Evolutionary conservation across 2,888 invertebrate genomes (phyloP).

Genomic region (Palloptera scutellata): DNA sequence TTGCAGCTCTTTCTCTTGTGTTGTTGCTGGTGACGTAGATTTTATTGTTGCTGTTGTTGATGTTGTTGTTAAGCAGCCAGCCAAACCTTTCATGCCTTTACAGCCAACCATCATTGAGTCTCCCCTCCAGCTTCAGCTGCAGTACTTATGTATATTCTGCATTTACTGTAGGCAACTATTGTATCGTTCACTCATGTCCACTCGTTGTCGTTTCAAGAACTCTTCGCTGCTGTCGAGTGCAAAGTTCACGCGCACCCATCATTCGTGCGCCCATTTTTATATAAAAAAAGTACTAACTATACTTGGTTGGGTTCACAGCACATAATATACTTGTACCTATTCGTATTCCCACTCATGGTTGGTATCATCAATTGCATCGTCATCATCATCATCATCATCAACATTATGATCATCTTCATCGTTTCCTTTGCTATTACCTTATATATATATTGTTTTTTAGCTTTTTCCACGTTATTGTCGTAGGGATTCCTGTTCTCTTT

Average conservation of each 20-base stretch:
- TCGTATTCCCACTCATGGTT: background rate
- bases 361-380: background rate
- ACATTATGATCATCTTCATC: background rate
- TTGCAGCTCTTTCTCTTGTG: conserved; percentile 11
- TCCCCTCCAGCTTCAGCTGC: conserved; percentile 21
- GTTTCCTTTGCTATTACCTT: background rate
- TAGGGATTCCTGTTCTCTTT: background rate
- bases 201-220: conserved; percentile 23
- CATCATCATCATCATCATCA: conserved; percentile 4
- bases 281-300: no score
- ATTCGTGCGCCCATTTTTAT: no score
- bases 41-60: background rate
- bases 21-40: conserved; percentile 22
- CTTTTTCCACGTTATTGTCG: background rate
- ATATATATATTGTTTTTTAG: background rate
- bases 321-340: background rate
- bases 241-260: conserved; percentile 7
- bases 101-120: conserved; percentile 38
- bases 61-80: conserved; percentile 5
- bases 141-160: background rate
- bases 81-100: conserved; percentile 16
- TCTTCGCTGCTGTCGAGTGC: conserved; percentile 16
- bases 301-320: no score
- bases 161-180: no score
- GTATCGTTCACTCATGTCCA: background rate